A percentile compares a stretch with the other conserved stretches of the same genome.
phyloP scores from a whole-genome alignment of 2,113 vertebrate genomes.

The Epinephelus fuscoguttatus region DNA sequence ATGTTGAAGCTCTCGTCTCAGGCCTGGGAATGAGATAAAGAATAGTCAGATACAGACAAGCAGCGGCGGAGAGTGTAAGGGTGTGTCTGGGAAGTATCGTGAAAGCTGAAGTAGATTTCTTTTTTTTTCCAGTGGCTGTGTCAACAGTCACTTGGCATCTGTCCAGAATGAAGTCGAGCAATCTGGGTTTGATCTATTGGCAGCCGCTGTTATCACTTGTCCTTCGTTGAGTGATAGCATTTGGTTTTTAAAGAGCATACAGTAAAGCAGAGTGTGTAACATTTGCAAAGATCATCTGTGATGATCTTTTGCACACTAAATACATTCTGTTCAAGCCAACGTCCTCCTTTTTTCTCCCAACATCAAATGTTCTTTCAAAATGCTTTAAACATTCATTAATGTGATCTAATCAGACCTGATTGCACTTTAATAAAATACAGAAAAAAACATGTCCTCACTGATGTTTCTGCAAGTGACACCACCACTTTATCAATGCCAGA shows the following conservation, averaged over 20 bases:
- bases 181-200: constrained; percentile 60
- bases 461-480: constrained; percentile 9
- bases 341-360: neutral
- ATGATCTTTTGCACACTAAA: constrained; percentile 4
- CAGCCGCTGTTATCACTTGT: constrained; percentile 49
- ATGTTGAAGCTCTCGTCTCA: constrained; percentile 54
- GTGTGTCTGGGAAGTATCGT: constrained; percentile 6
- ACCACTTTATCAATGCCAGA: constrained; percentile 44
- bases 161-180: constrained; percentile 40
- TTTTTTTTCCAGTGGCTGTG: constrained; percentile 30
- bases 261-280: constrained; percentile 14
- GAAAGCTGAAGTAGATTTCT: constrained; percentile 17
- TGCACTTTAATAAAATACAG: constrained; percentile 40
- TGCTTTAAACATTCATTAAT: constrained; percentile 9
- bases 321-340: constrained; percentile 1
- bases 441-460: constrained; percentile 15
- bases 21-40: constrained; percentile 20
- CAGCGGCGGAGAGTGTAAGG: neutral
- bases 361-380: constrained; percentile 24
- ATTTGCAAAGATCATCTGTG: constrained; percentile 30
- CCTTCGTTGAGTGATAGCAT: constrained; percentile 25
- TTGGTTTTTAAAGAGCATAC: constrained; percentile 26
- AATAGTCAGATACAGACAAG: constrained; percentile 26
- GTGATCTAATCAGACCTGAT: constrained; percentile 14
- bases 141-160: constrained; percentile 63